Evolutionary conservation across 1,140 invertebrate genomes (phyloP), one percentile per base, ranked within the genome.

Genomic region (Cryptotermes secundus): DNA sequence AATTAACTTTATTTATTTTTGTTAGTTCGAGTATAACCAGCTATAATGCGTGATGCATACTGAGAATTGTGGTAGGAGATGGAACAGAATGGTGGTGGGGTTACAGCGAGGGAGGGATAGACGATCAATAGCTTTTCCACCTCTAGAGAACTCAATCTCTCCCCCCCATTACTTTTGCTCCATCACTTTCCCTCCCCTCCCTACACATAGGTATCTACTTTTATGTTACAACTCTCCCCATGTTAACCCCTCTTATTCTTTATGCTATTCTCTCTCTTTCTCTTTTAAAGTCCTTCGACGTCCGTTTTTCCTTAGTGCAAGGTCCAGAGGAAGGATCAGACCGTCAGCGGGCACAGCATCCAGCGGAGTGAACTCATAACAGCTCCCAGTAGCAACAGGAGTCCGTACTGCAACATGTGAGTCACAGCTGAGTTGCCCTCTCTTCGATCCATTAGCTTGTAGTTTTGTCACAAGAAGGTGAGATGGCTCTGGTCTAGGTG

Each of bases 111-210:
- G 45, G 22, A 22, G 45, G 26, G 59, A 31, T n/a, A n/a, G 59
- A 9, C 59, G 59, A 72, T 72, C 59, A 72, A 72, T 72, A 72
- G 59, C 59, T 72, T 72, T 72, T 72, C 59, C 59, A 72, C 59
- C 59, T 72, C 59, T 72, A 72, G n/a, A 72, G 59, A 31, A 72
- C 59, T 72, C 59, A 72, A 31, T 72, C 24, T 31, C 59, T 14
- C 59, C 26, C 59, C 31, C 14, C 59, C 14, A 19, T 49, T 49
- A 4, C 45, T 49, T 49, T 31, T 31, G 14, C 2, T 72, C n/a
- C 59, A 14, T n/a, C 31, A 72, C 26, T 59, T 19, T 19, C 59
- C 59, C 59, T 31, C 4, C 19, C n/a, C 59, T 72, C 59, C 2
- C 2, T 31, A n/a, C 12, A 72, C 7, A 14, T 72, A 72, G 59